These are phyloP conservation scores for Tylochromis polylepis DNA, from an alignment of 2,113 vertebrate genomes.

Conservation along the genomic window DNA sequence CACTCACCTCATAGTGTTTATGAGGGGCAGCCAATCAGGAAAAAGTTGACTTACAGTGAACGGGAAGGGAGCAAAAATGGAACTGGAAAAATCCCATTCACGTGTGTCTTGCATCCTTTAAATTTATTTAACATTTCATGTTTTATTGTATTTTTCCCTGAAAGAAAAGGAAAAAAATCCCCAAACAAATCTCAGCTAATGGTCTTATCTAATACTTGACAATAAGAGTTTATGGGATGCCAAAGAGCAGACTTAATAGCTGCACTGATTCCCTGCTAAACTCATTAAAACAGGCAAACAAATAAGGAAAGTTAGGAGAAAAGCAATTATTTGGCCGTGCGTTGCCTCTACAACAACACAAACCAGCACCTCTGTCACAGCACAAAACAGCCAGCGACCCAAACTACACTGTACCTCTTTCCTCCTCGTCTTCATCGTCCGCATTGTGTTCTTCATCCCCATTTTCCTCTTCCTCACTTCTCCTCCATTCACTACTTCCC, in stretches of 20 bases:
- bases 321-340: not conserved
- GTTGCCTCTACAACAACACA: not conserved
- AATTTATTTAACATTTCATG: not conserved
- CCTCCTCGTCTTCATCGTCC: conserved; percentile 35
- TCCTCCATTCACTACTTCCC: conserved; percentile 27
- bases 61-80: not conserved
- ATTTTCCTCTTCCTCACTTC: conserved; percentile 36
- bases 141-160: accelerated
- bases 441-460: conserved; percentile 24
- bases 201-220: not conserved
- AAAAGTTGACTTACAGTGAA: not conserved
- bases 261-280: not conserved
- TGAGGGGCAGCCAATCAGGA: not conserved
- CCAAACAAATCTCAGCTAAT: accelerated
- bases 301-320: not conserved
- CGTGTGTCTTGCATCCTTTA: not conserved
- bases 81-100: not conserved
- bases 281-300: not conserved
- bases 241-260: not conserved
- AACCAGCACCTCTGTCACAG: not conserved
- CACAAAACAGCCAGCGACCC: not conserved
- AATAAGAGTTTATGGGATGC: not conserved
- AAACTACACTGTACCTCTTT: conserved; percentile 43
- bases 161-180: not conserved
- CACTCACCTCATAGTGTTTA: not conserved